Evolutionary conservation across 2,888 invertebrate genomes (phyloP), one percentile per base, ranked within the genome.

Genomic region (Phytoseiulus persimilis): DNA sequence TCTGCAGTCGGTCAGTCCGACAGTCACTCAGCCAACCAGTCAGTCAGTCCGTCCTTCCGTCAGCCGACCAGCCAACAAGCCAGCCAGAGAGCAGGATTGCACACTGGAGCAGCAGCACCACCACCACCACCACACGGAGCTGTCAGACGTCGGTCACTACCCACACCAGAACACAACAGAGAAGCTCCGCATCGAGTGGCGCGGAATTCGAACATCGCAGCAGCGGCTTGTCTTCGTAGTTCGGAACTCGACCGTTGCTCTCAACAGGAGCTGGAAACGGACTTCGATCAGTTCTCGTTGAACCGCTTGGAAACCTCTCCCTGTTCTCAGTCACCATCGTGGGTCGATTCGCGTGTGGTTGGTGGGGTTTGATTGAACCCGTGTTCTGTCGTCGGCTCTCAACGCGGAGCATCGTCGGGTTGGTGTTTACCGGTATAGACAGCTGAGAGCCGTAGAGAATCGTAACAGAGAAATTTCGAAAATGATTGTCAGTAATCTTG

Each of bases 41-140:
- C 65, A 65, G 18, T 11, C 65, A 28, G 65, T 65, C 65, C 23
- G 65, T 65, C 65, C 65, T 14, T 65, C 65, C 65, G 65, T 65
- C 65, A 14, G 65, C 28, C 65, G 23, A 28, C 28, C 65, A 65
- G 65, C 65, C 65, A 28, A 65, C 65, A 1, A 65, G 39, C 65
- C 65, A 65, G 65, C 65, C 65, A 65, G 65, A 65, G 65, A 65
- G 65, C 65, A 65, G 65, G 65, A 65, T 65, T 65, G 65, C 65
- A 65, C 65, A 65, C 65, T 65, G 65, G 65, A 65, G 65, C 65
- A 65, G 65, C 65, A 65, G 65, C 65, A 65, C 14, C 65, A 65
- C 65, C 65, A 65, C 65, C 65, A 65, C 65, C 65, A 65, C 65
- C 65, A 65, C 65, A 23, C 28, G 65, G 65, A 65, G 65, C 65